Percentiles rank a stretch among this genome's conserved stretches.
phyloP scores from a whole-genome alignment of 2,888 invertebrate genomes.

The Hydroisotoma schaefferi region DNA sequence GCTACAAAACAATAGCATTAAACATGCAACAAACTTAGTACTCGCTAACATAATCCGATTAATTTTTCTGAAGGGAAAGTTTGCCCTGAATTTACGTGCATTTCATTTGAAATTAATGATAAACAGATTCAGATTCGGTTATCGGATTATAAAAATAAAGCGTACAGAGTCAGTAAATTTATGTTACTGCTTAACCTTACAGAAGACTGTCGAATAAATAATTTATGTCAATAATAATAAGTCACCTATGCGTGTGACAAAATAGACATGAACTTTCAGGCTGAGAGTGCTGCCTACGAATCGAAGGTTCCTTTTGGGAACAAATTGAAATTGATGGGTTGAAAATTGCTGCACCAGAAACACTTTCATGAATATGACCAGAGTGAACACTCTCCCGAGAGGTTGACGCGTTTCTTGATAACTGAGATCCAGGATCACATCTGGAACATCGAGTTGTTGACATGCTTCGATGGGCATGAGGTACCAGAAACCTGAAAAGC shows the following conservation, averaged over 20 bases:
- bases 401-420: conserved; percentile 79
- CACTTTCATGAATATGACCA: conserved; percentile 54
- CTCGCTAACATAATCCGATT: too few relatives aligned
- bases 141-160: too few relatives aligned
- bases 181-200: too few relatives aligned
- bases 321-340: conserved; percentile 6
- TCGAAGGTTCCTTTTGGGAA: conserved; percentile 58
- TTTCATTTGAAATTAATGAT: too few relatives aligned
- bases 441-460: conserved; percentile 33
- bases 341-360: conserved; percentile 12
- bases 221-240: conserved; percentile 5
- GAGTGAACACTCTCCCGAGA: conserved; percentile 78
- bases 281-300: conserved; percentile 84
- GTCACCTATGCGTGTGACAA: conserved; percentile 58
- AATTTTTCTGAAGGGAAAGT: too few relatives aligned
- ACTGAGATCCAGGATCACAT: too few relatives aligned
- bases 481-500: conserved; percentile 36
- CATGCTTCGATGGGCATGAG: conserved; percentile 24
- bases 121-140: too few relatives aligned
- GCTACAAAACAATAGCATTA: too few relatives aligned
- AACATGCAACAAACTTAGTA: too few relatives aligned
- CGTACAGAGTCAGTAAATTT: too few relatives aligned
- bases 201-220: too few relatives aligned
- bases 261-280: conserved; percentile 64
- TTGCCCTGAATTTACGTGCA: too few relatives aligned